Percentiles rank a stretch among this genome's conserved stretches.
phyloP scores from a whole-genome alignment of 2,888 invertebrate genomes.

The Plusia festucae region DNA sequence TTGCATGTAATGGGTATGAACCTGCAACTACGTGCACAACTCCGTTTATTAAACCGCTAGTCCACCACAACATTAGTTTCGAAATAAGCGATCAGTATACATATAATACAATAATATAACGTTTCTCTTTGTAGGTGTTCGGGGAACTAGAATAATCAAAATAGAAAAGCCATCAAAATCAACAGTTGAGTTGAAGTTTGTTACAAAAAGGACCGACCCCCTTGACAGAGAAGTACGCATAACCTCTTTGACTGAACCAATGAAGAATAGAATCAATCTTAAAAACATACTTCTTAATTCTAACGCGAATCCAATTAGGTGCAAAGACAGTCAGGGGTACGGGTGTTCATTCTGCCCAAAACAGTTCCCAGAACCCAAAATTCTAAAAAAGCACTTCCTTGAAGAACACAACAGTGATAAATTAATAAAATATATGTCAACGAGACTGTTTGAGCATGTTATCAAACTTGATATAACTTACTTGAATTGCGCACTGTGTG shows the following conservation, averaged over 20 bases:
- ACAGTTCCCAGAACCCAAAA: slow-evolving; percentile 63
- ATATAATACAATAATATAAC: slow-evolving; percentile 41
- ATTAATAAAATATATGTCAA: slow-evolving; percentile 61
- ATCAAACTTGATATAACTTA: slow-evolving; percentile 74
- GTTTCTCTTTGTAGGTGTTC: slow-evolving; percentile 67
- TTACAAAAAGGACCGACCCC: slow-evolving; percentile 44
- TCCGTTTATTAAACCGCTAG: too few relatives aligned
- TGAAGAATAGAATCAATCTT: slow-evolving; percentile 66
- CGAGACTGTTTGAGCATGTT: slow-evolving; percentile 63
- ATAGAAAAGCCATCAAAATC: slow-evolving; percentile 57
- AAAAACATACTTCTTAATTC: slow-evolving; percentile 68
- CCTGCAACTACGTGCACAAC: too few relatives aligned
- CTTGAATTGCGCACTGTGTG: slow-evolving; percentile 70
- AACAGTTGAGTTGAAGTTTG: slow-evolving; percentile 64
- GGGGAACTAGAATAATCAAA: slow-evolving; percentile 61
- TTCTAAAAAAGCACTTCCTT: slow-evolving; percentile 70
- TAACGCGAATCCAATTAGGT: slow-evolving; percentile 73
- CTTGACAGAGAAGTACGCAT: slow-evolving; percentile 7
- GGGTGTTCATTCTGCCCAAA: slow-evolving; percentile 69
- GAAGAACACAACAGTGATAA: slow-evolving; percentile 69
- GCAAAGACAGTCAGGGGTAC: slow-evolving; percentile 68
- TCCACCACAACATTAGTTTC: too few relatives aligned
- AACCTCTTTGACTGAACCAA: slow-evolving; percentile 27
- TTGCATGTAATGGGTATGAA: too few relatives aligned
- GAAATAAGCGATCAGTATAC: too few relatives aligned